These are phyloP conservation scores for Podarcis siculus DNA, from an alignment of 2,797 vertebrate species.

Conservation along the genomic window DNA sequence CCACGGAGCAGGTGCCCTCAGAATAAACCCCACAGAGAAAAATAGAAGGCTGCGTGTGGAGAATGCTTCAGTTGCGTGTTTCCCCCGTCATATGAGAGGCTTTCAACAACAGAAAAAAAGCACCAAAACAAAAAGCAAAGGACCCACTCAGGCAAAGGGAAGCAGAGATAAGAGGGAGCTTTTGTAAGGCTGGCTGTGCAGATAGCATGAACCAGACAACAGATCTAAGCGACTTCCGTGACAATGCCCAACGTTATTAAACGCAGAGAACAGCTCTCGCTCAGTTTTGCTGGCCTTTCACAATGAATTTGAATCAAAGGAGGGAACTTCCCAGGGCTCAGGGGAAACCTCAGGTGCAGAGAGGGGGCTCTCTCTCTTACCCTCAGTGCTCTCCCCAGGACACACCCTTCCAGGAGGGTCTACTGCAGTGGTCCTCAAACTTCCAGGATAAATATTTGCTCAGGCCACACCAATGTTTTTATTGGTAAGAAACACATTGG, in stretches of 20 bases:
- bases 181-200: slow-evolving; percentile 29
- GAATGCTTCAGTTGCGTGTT: background rate
- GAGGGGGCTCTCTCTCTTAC: too few relatives aligned
- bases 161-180: slow-evolving; percentile 23
- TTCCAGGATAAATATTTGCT: too few relatives aligned
- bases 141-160: slow-evolving; percentile 20
- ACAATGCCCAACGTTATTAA: background rate
- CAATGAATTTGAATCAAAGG: background rate
- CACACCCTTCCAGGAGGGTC: too few relatives aligned
- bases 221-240: background rate
- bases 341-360: too few relatives aligned
- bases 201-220: background rate
- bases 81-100: background rate
- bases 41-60: background rate
- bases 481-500: too few relatives aligned
- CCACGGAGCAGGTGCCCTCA: slow-evolving; percentile 55
- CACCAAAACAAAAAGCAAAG: background rate
- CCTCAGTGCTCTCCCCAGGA: too few relatives aligned
- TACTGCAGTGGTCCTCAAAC: too few relatives aligned
- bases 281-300: background rate
- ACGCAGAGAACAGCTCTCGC: background rate
- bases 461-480: too few relatives aligned
- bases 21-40: slow-evolving; percentile 27
- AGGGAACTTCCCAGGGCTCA: background rate
- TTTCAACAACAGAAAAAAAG: background rate